Evolutionary conservation across 2,113 vertebrate species (phyloP), one percentile per base, ranked within the genome.

Genomic region (Pseudopipra pipra): DNA sequence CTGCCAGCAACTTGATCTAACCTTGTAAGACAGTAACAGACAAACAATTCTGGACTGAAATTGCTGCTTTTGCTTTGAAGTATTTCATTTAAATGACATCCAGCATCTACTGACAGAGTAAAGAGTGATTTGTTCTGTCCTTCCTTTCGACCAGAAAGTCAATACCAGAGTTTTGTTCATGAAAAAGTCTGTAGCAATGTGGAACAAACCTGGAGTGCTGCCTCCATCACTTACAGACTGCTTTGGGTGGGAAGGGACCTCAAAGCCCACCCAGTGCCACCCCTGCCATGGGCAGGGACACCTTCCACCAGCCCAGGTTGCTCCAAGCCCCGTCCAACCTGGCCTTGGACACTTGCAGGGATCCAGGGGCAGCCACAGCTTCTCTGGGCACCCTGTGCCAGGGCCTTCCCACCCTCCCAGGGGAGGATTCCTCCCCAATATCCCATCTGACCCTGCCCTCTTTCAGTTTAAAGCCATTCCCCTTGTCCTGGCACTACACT

Each of bases 211-310:
- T 11, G 30, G 27, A 76, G 41, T 51, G 37, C 9, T 55, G 27
- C 61, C 12, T n/a, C 27, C 71, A 24, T 3, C 39, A 41, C 37
- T 71, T 55, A 52, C 24, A 10, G 14, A 27, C 11, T 31, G 54
- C 25, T 37, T 54, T 33, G 65, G 55, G 46, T 4, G 6, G 73
- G 30, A 2, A 87, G 5, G 5, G 28, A n/a, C 14, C 39, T 8
- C 1, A 28, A 8, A 62, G 1, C 15, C 1, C 63, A 14, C 0
- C 54, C 63, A 44, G 5, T 3, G 2, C 54, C 37, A 24, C 6
- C 19, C 49, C 52, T 30, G 71, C 35, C 72, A 9, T 8, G 62
- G 41, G 31, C 54, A 86, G 46, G 63, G 84, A 68, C 54, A 22
- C 14, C 14, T 86, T 0, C 25, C 54, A 41, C 43, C 10, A 8